These are phyloP conservation scores for Mactra quadrangularis DNA, from an alignment of 1,140 invertebrate genomes.

Conservation along the genomic window DNA sequence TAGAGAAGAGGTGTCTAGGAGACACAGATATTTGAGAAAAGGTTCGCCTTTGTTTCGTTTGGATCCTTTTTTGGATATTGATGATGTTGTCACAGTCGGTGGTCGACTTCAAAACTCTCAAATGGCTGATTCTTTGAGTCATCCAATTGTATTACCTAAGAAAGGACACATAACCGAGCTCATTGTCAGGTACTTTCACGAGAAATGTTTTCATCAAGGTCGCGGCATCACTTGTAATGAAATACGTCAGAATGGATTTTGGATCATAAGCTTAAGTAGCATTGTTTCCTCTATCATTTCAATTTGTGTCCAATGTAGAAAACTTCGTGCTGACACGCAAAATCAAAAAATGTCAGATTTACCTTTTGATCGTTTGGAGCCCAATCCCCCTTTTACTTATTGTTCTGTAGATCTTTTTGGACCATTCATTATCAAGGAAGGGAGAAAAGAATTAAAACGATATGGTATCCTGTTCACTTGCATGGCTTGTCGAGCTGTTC, in stretches of 20 bases:
- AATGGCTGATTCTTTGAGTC: background rate
- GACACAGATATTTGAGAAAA: background rate
- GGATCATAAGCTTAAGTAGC: slow-evolving; percentile 2
- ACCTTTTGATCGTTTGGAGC: slow-evolving; percentile 41
- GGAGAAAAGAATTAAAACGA: slow-evolving; percentile 54
- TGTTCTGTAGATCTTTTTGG: slow-evolving; percentile 63
- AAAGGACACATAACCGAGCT: background rate
- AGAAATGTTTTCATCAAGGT: background rate
- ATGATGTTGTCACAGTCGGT: background rate
- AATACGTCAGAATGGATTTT: slow-evolving; percentile 6
- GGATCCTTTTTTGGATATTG: background rate
- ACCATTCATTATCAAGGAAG: slow-evolving; percentile 64
- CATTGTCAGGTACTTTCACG: background rate
- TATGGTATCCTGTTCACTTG: slow-evolving; percentile 69
- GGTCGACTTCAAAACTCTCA: background rate
- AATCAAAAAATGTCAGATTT: slow-evolving; percentile 62
- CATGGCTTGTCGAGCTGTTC: slow-evolving; percentile 63
- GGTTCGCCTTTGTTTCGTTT: background rate
- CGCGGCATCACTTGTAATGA: slow-evolving; percentile 9
- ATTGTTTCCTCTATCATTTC: background rate
- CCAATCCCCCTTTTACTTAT: slow-evolving; percentile 62
- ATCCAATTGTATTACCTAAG: slow-evolving; percentile 3
- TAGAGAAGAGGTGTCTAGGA: background rate
- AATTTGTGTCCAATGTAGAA: background rate
- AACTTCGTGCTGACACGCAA: background rate